These are phyloP conservation scores for Pelagia noctiluca DNA, from an alignment of 30 jellyfish, hydroid and myxozoan species.

Conservation along the genomic window DNA sequence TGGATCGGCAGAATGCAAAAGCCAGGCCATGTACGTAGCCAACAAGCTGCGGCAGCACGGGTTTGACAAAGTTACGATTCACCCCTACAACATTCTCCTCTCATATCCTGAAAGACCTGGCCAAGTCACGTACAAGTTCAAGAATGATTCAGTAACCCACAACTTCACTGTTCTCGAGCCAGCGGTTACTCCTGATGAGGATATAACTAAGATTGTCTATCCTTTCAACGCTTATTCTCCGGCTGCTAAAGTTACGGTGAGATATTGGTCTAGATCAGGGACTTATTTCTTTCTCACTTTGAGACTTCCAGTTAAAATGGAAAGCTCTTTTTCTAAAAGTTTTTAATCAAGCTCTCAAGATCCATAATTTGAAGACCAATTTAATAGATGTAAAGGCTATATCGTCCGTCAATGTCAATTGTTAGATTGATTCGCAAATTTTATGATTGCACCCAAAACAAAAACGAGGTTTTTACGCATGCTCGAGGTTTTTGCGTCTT, in stretches of 20 bases:
- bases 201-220: conserved; percentile 38
- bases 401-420: too few relatives aligned
- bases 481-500: too few relatives aligned
- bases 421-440: too few relatives aligned
- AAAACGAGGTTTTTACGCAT: too few relatives aligned
- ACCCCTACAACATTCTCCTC: conserved; percentile 68
- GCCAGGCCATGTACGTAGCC: conserved; percentile 64
- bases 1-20: conserved; percentile 71
- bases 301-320: too few relatives aligned
- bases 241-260: conserved; percentile 54
- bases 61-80: conserved; percentile 70
- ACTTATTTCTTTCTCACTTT: too few relatives aligned
- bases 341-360: too few relatives aligned
- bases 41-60: conserved; percentile 63
- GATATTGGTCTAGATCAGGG: too few relatives aligned
- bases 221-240: conserved; percentile 84
- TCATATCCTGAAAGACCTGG: conserved; percentile 84
- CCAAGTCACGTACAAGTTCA: conserved; percentile 17
- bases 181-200: conserved; percentile 40
- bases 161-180: conserved; percentile 47
- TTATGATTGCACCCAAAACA: too few relatives aligned
- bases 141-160: conserved; percentile 26
- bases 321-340: too few relatives aligned
- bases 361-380: too few relatives aligned
- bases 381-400: too few relatives aligned